Conservation (phyloP, 92 coral and sea anemone species). For the Paragorgia papillata region DNA sequence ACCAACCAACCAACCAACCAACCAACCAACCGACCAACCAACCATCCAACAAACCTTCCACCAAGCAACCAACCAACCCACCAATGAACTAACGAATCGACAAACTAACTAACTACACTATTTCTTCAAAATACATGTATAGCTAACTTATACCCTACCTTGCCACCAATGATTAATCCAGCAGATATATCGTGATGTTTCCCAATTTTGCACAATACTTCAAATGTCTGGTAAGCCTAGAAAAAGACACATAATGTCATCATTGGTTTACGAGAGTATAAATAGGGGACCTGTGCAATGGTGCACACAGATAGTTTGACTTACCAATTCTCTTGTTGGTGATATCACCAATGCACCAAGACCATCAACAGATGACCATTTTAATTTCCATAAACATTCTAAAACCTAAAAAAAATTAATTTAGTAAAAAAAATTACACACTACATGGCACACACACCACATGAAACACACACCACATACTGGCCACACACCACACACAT, state of each 20-base stretch:
- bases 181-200: conserved; percentile 93
- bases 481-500: too few species aligned
- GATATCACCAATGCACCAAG: conserved; percentile 91
- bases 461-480: too few species aligned
- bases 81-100: too few species aligned
- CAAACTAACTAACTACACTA: too few species aligned
- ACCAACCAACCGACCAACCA: too few species aligned
- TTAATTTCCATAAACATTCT: conserved; percentile 84
- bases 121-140: too few species aligned
- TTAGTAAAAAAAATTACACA: not conserved
- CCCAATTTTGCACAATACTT: conserved; percentile 90
- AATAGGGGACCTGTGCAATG: not conserved
- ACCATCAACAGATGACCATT: conserved; percentile 93
- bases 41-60: too few species aligned
- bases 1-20: too few species aligned
- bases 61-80: too few species aligned
- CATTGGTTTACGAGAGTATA: not conserved
- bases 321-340: conserved; percentile 96
- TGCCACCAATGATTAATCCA: conserved; percentile 94
- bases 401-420: conserved; percentile 58
- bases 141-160: conserved; percentile 53
- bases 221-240: conserved; percentile 97
- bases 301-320: too few species aligned
- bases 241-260: not conserved
- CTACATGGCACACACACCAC: too few species aligned